These are phyloP conservation scores for Zaprionus taronus DNA, from an alignment of 1,140 invertebrate species.

Conservation along the genomic window DNA sequence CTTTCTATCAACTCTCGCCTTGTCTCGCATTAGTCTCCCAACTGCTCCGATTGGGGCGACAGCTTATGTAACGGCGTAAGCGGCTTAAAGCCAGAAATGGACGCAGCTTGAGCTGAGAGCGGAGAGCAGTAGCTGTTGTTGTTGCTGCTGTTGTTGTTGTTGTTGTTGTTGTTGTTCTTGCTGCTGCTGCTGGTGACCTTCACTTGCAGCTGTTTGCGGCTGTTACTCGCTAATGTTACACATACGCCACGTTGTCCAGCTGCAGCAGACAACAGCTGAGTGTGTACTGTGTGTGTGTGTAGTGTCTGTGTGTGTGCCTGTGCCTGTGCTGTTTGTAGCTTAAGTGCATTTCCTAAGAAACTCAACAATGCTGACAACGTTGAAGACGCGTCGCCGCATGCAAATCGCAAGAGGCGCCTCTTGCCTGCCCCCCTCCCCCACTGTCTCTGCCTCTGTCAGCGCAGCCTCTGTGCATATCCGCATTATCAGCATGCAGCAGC, in stretches of 20 bases:
- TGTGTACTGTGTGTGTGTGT: not conserved
- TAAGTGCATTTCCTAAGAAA: conserved; percentile 44
- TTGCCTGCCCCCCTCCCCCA: too few relatives aligned
- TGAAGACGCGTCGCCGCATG: conserved; percentile 32
- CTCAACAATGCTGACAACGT: conserved; percentile 40
- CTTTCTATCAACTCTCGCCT: not conserved
- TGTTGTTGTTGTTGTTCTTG: not conserved
- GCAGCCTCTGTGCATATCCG: conserved; percentile 32
- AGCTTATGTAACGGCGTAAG: conserved; percentile 7
- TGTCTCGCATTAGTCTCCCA: not conserved
- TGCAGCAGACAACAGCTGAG: conserved; percentile 2
- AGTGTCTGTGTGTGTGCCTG: not conserved
- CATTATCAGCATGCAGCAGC: conserved; percentile 41
- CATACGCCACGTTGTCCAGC: conserved; percentile 40
- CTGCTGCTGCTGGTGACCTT: conserved; percentile 27
- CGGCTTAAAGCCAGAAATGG: conserved; percentile 3
- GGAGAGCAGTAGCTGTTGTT: not conserved
- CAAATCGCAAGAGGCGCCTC: conserved; percentile 11
- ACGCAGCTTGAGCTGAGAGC: not conserved
- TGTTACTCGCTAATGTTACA: conserved; percentile 10
- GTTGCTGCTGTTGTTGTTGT: not conserved
- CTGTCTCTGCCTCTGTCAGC: not conserved
- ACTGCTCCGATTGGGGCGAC: conserved; percentile 1
- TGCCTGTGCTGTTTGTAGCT: not conserved
- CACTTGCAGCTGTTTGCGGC: conserved; percentile 18